A percentile compares a stretch with the other conserved stretches of the same genome.
phyloP scores from a whole-genome alignment of 2,888 invertebrate species.

The Encarsia formosa region DNA sequence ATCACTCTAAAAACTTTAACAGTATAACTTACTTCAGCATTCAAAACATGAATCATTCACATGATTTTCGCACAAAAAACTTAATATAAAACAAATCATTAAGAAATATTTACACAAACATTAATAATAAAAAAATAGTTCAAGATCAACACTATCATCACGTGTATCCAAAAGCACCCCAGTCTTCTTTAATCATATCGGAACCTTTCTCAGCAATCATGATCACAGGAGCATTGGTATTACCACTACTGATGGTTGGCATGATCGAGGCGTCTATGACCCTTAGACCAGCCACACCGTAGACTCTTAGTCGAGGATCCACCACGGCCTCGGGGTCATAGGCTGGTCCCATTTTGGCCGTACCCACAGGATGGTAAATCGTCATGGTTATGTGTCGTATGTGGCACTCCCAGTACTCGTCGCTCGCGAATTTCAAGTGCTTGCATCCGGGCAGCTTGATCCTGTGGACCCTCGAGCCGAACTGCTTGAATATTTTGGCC shows the following conservation, averaged over 20 bases:
- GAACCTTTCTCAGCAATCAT: slow-evolving; percentile 89
- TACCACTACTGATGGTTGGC: slow-evolving; percentile 84
- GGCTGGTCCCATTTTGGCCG: slow-evolving; percentile 82
- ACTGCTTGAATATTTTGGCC: slow-evolving; percentile 74
- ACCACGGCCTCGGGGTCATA: slow-evolving; percentile 78
- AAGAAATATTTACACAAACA: not conserved
- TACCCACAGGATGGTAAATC: slow-evolving; percentile 85
- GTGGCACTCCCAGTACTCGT: slow-evolving; percentile 83
- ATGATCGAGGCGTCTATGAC: slow-evolving; percentile 86
- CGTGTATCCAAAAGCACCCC: slow-evolving; percentile 54
- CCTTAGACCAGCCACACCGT: slow-evolving; percentile 73
- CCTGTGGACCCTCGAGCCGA: slow-evolving; percentile 71
- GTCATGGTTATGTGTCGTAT: slow-evolving; percentile 84
- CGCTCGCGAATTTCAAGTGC: slow-evolving; percentile 67
- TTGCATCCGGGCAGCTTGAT: slow-evolving; percentile 77
- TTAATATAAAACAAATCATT: not conserved
- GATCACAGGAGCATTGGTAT: slow-evolving; percentile 87
- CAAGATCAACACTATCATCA: too few species aligned
- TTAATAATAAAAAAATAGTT: too few species aligned
- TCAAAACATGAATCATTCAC: not conserved
- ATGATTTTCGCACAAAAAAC: not conserved
- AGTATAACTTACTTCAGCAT: not conserved
- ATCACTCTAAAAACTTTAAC: too few species aligned
- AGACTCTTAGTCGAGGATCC: slow-evolving; percentile 71
- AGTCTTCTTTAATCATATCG: slow-evolving; percentile 81